A percentile compares a stretch with the other conserved stretches of the same genome.
These are phyloP conservation scores for Apis cerana DNA, from an alignment of 1,140 invertebrate species.

Conservation along the genomic window DNA sequence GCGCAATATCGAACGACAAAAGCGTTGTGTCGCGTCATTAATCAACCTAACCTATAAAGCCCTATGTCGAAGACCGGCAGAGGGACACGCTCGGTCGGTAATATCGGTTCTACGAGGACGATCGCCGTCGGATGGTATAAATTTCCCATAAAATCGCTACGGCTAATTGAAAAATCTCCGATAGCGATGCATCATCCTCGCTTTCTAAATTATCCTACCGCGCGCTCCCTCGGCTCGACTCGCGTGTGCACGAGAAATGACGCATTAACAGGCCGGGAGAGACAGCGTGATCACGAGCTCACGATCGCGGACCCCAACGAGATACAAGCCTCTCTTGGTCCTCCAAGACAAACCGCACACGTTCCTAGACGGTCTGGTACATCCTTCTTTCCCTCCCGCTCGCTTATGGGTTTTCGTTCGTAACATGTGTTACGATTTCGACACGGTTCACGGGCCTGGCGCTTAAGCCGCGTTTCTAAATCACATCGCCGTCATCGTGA, in stretches of 20 bases:
- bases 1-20: slow-evolving; percentile 27
- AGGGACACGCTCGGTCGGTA: slow-evolving; percentile 19
- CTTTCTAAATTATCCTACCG: slow-evolving; percentile 42
- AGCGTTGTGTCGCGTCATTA: background rate
- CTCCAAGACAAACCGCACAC: slow-evolving; percentile 42
- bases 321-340: slow-evolving; percentile 2
- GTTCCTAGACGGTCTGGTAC: slow-evolving; percentile 30
- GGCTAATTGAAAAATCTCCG: slow-evolving; percentile 50
- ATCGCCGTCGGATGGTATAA: slow-evolving; percentile 13
- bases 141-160: slow-evolving; percentile 45
- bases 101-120: background rate
- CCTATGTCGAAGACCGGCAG: too few relatives aligned
- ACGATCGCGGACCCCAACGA: slow-evolving; percentile 13
- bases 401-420: slow-evolving; percentile 16
- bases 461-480: slow-evolving; percentile 67
- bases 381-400: slow-evolving; percentile 29
- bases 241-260: slow-evolving; percentile 46
- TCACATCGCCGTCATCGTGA: slow-evolving; percentile 47
- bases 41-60: slow-evolving; percentile 23
- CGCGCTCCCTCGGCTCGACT: background rate
- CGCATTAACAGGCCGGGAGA: slow-evolving; percentile 41
- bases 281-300: slow-evolving; percentile 42
- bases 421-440: slow-evolving; percentile 73
- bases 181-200: slow-evolving; percentile 43
- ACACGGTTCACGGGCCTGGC: slow-evolving; percentile 51